Base-by-base conservation (phyloP, 2,888 invertebrate genomes). In the Imbricaverruca yamaguchii region DNA sequence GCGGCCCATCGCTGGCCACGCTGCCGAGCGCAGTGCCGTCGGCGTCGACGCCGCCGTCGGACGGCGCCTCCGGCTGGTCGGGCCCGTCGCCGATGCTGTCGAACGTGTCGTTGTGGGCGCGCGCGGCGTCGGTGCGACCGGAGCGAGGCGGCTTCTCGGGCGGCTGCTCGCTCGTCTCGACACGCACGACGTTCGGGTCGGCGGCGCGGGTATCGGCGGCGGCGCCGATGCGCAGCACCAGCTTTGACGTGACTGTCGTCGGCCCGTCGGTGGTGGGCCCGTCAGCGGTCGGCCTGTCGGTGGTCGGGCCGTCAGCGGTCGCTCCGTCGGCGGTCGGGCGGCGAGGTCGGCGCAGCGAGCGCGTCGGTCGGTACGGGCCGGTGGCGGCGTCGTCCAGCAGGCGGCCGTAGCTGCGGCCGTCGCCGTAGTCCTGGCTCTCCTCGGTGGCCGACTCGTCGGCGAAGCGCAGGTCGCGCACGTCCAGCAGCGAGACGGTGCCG, bases 31-130 rank as follows among this genome's bases (percentile, higher is more conserved):
- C 77, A n/a, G 21, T n/a, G 78, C 57, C 6, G 10, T 13, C 15
- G 4, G 18, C 21, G 21, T 15, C 15, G 65, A 11, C 65, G 65
- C 59, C 59, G 59, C 12, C 59, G 11, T 11, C 59, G 11, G 59
- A 7, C 57, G 55, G 12, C 77, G 53, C 12, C 11, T 57, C n/a
- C 57, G 13, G 56, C 15, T 25, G 39, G 74, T 74, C 74, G 15
- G 74, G 74, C 8, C 74, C 74, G 18, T 74, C 74, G 23, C 78
- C 78, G 23, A 57, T 78, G 74, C 74, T 74, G 74, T 74, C 74
- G 53, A 74, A 74, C 74, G 74, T 74, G 53, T 74, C 74, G 74
- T 74, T 53, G 25, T 74, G 74, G 15, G 21, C 53, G 18, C 53
- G 18, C 55, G 18, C 55, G 77, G 0, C 10, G 56, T 56, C 56